Evolutionary conservation across 2,113 vertebrate species (phyloP).

Genomic region (Stictonetta naevosa): DNA sequence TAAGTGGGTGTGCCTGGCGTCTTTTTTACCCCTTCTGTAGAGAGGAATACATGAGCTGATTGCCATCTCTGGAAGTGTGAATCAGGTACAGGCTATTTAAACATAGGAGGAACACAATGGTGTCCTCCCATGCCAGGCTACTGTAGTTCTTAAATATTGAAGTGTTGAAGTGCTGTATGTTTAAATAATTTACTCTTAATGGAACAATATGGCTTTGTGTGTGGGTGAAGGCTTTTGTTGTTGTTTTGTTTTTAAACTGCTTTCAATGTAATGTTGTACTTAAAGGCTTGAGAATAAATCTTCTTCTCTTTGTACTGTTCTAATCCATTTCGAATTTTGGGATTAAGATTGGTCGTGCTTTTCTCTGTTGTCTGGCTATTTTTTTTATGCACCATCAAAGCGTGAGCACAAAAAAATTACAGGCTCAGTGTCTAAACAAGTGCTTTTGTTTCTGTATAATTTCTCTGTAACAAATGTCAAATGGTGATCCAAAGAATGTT

Average conservation of each 20-base stretch:
- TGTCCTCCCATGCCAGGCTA: background rate
- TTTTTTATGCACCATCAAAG: background rate
- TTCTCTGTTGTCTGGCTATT: background rate
- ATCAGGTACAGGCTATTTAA: background rate
- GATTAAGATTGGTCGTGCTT: background rate
- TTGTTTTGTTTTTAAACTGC: background rate
- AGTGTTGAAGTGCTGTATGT: background rate
- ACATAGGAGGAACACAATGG: background rate
- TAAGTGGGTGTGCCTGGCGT: background rate
- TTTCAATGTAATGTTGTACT: background rate
- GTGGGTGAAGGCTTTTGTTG: background rate
- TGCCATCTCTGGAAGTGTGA: background rate
- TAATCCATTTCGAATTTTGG: slow-evolving; percentile 6
- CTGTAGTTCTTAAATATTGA: background rate
- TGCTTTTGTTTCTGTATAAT: background rate
- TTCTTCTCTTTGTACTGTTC: background rate
- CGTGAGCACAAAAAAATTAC: background rate
- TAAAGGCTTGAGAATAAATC: slow-evolving; percentile 15
- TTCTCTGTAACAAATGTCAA: background rate
- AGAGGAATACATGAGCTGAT: background rate
- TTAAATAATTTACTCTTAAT: background rate
- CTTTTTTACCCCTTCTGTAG: background rate
- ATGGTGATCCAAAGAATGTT: background rate
- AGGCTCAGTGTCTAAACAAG: background rate
- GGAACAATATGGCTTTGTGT: background rate